These are phyloP conservation scores for Orussus abietinus DNA, from an alignment of 1,140 invertebrate species.

Conservation along the genomic window DNA sequence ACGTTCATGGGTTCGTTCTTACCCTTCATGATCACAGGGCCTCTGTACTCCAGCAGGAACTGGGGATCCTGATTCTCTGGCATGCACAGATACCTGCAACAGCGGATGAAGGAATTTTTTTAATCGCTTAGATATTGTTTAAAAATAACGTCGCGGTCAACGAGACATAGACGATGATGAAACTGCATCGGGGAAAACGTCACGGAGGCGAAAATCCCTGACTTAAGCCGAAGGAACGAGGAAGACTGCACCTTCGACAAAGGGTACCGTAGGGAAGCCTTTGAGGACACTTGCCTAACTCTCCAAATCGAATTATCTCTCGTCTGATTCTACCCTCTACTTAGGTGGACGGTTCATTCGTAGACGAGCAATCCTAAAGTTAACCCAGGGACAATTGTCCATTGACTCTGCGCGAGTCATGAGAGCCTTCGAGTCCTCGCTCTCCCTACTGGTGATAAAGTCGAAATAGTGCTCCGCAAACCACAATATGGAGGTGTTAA, in stretches of 20 bases:
- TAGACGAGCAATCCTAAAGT: slow-evolving; percentile 18
- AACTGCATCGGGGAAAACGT: no score
- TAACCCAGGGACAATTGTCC: no score
- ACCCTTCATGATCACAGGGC: slow-evolving; percentile 90
- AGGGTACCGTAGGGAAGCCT: slow-evolving; percentile 42
- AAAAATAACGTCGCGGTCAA: slow-evolving; percentile 1
- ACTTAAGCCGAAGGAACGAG: no score
- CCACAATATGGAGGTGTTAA: slow-evolving; percentile 61
- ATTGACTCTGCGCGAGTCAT: no score
- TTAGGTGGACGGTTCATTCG: slow-evolving; percentile 29
- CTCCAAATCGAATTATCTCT: slow-evolving; percentile 42
- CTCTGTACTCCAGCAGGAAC: slow-evolving; percentile 83
- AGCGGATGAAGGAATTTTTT: slow-evolving; percentile 16
- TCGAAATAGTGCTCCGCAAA: no score
- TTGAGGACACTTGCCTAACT: slow-evolving; percentile 25
- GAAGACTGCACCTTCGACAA: no score
- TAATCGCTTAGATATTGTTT: neutral
- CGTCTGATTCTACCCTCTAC: slow-evolving; percentile 14
- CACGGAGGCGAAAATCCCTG: no score
- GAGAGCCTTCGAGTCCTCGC: no score
- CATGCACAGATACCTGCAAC: slow-evolving; percentile 74
- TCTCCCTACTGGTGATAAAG: no score
- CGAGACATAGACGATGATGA: slow-evolving; percentile 14
- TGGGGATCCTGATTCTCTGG: slow-evolving; percentile 81
- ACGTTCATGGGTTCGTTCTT: slow-evolving; percentile 93